phyloP scores from a whole-genome alignment of 2,888 invertebrate species.

The Brachyptera risi region DNA sequence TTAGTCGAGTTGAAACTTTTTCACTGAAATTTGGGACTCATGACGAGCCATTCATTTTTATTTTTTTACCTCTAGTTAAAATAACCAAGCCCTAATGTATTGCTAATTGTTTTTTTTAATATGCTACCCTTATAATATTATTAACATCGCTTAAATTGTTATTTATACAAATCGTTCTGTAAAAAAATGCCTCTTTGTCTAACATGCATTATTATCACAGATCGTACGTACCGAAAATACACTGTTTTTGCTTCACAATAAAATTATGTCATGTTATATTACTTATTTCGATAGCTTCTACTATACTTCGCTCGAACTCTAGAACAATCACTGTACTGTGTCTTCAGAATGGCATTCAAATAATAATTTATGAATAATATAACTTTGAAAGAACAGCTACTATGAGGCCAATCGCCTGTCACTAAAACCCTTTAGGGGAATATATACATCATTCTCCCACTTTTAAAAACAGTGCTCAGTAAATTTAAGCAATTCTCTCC shows the following conservation, averaged over 20 bases:
- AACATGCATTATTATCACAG: constrained; percentile 20
- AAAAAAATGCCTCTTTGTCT: constrained; percentile 11
- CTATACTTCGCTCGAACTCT: too few species aligned
- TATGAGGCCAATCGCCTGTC: too few species aligned
- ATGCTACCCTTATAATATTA: constrained; percentile 9
- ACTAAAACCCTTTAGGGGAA: too few species aligned
- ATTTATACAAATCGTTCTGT: constrained; percentile 11
- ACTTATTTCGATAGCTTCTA: too few species aligned
- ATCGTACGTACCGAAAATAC: constrained; percentile 21
- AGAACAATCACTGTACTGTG: too few species aligned
- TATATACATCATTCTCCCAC: too few species aligned
- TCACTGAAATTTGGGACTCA: too few species aligned
- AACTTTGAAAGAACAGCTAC: too few species aligned
- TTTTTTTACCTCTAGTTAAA: background rate
- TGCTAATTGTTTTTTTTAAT: constrained; percentile 9
- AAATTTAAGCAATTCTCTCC: too few species aligned
- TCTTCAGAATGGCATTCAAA: too few species aligned
- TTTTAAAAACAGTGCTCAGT: too few species aligned
- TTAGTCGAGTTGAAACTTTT: background rate
- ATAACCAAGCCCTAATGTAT: constrained; percentile 9
- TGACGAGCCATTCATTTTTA: background rate
- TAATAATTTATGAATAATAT: too few species aligned
- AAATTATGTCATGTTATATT: constrained; percentile 10
- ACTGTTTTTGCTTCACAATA: background rate
- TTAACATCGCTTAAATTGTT: constrained; percentile 4